Percentiles rank a stretch among this genome's conserved stretches.
phyloP scores from a whole-genome alignment of 2,888 invertebrate species.

The Polydrusus tereticollis region DNA sequence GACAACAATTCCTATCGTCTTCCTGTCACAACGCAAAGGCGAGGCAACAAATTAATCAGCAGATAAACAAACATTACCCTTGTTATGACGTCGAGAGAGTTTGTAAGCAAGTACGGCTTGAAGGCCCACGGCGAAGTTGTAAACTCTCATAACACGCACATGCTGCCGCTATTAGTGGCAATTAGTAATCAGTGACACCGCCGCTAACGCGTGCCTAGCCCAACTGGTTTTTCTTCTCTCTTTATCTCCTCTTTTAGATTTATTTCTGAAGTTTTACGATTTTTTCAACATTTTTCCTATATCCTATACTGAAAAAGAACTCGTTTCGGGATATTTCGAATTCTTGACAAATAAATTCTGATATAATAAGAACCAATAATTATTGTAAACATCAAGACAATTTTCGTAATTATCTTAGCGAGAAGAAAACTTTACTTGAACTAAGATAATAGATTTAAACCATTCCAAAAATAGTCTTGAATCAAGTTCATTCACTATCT shows the following conservation, averaged over 20 bases:
- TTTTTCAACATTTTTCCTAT: neutral
- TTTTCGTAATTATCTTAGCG: too few relatives aligned
- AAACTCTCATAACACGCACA: conserved; percentile 66
- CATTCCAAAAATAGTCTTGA: too few relatives aligned
- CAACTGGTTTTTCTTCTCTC: conserved; percentile 26
- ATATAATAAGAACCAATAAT: too few relatives aligned
- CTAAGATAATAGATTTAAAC: too few relatives aligned
- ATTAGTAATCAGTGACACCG: conserved; percentile 66
- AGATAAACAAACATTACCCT: conserved; percentile 60
- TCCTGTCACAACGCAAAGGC: conserved; percentile 6
- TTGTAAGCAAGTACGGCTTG: conserved; percentile 58
- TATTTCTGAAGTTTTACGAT: conserved; percentile 1
- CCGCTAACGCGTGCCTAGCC: conserved; percentile 59
- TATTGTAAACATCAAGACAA: too few relatives aligned
- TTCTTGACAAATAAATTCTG: too few relatives aligned
- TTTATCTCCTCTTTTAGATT: conserved; percentile 10
- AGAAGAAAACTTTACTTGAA: too few relatives aligned
- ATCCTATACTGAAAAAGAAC: too few relatives aligned
- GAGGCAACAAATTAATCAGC: conserved; percentile 47
- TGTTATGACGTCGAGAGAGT: conserved; percentile 59
- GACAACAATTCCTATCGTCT: conserved; percentile 21
- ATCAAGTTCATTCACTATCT: too few relatives aligned
- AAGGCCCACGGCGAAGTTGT: conserved; percentile 60
- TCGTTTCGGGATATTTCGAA: too few relatives aligned
- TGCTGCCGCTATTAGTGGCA: conserved; percentile 65